A percentile compares a stretch with the other conserved stretches of the same genome.
Evolutionary conservation across 2,113 vertebrate species (phyloP).

Genomic region (Dermatemys mawii): DNA sequence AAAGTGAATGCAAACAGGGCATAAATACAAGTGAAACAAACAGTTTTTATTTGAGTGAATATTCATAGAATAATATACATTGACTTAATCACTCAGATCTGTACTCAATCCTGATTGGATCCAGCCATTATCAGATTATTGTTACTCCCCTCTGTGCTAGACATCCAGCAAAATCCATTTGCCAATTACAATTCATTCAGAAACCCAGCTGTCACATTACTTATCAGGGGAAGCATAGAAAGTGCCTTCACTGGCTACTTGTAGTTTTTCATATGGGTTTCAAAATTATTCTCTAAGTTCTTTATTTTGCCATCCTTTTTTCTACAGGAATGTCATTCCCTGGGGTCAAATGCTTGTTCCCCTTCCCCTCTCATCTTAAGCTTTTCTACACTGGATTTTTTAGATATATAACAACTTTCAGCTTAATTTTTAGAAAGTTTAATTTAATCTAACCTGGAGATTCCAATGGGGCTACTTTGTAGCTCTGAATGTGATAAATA

Average conservation of each 20-base stretch:
- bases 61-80: neutral
- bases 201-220: slow-evolving; percentile 16
- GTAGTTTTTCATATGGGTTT: neutral
- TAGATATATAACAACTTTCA: neutral
- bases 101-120: slow-evolving; percentile 12
- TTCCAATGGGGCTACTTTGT: neutral
- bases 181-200: slow-evolving; percentile 14
- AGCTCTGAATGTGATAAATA: neutral
- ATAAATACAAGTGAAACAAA: slow-evolving; percentile 39
- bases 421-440: neutral
- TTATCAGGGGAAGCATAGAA: neutral
- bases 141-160: neutral
- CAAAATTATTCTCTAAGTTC: neutral
- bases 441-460: neutral
- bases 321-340: neutral
- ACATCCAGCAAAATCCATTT: neutral
- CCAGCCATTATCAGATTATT: slow-evolving; percentile 38
- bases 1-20: neutral
- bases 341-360: neutral
- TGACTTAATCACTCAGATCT: slow-evolving; percentile 44
- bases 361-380: neutral
- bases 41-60: slow-evolving; percentile 41
- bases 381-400: neutral
- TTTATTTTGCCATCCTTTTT: neutral
- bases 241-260: neutral